Evolutionary conservation across 2,113 vertebrate species (phyloP).

Genomic region (Misgurnus mizolepis): DNA sequence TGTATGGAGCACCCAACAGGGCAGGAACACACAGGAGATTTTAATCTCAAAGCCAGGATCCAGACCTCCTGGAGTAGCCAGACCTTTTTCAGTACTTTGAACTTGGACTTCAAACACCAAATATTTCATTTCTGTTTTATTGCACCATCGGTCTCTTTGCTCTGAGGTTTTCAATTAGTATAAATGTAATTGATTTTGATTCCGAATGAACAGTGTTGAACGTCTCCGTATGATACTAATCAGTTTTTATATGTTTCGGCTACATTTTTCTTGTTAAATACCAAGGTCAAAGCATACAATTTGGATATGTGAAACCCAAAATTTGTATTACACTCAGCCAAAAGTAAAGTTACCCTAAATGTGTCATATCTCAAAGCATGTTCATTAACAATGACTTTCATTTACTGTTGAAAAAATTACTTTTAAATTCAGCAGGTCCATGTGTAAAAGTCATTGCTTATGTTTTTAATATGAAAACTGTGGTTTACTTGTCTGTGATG

Average conservation of each 20-base stretch:
- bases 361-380: slow-evolving; percentile 20
- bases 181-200: slow-evolving; percentile 13
- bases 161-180: slow-evolving; percentile 23
- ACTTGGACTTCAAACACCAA: slow-evolving; percentile 8
- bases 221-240: background rate
- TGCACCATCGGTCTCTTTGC: background rate
- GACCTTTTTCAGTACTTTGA: slow-evolving; percentile 11
- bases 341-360: background rate
- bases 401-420: slow-evolving; percentile 40
- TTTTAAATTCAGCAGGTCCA: background rate
- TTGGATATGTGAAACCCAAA: background rate
- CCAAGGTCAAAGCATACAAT: background rate
- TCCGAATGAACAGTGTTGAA: background rate
- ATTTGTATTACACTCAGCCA: too few species aligned
- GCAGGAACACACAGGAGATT: slow-evolving; percentile 27
- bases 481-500: background rate
- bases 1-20: slow-evolving; percentile 35
- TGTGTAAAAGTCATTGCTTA: background rate
- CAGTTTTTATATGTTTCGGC: slow-evolving; percentile 2
- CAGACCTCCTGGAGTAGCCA: background rate
- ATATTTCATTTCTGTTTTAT: background rate
- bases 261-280: background rate
- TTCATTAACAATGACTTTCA: slow-evolving; percentile 35
- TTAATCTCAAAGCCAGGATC: background rate
- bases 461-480: background rate